phyloP scores from a whole-genome alignment of 2,888 invertebrate genomes.

The Mesorhabditis spiculigera region DNA sequence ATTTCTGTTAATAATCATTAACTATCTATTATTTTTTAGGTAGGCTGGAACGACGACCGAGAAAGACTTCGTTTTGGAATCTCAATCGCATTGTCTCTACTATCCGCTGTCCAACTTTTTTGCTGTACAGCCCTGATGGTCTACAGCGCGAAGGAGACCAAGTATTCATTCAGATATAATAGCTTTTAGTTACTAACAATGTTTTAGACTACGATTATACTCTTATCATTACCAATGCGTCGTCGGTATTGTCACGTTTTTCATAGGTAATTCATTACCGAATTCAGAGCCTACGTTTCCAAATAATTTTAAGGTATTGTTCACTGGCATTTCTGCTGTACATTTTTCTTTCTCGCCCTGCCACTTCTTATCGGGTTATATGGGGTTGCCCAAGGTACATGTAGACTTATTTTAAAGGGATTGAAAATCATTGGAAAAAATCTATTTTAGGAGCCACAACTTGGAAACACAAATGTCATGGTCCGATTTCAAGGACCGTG shows the following conservation, averaged over 20 bases:
- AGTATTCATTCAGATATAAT: slow-evolving; percentile 18
- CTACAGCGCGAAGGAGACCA: slow-evolving; percentile 38
- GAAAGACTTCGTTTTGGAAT: slow-evolving; percentile 25
- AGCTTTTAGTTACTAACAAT: not conserved
- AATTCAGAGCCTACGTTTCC: slow-evolving; percentile 9
- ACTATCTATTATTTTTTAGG: not conserved
- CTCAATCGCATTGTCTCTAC: slow-evolving; percentile 26
- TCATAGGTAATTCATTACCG: slow-evolving; percentile 26
- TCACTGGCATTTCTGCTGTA: slow-evolving; percentile 31
- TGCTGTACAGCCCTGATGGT: slow-evolving; percentile 33
- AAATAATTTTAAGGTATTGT: not conserved
- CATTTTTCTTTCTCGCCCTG: slow-evolving; percentile 35
- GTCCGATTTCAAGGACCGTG: slow-evolving; percentile 23
- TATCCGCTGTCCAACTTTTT: slow-evolving; percentile 30
- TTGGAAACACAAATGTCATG: slow-evolving; percentile 30
- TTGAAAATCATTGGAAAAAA: no score
- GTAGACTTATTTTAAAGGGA: not conserved
- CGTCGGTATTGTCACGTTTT: slow-evolving; percentile 25
- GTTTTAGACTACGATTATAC: slow-evolving; percentile 36
- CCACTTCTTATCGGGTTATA: slow-evolving; percentile 31
- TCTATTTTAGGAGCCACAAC: slow-evolving; percentile 18
- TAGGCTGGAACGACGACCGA: slow-evolving; percentile 13
- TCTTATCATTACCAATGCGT: slow-evolving; percentile 37
- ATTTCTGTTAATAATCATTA: slow-evolving; percentile 17
- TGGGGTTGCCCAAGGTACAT: slow-evolving; percentile 28